Base-by-base conservation (phyloP, 2,888 invertebrate genomes). In the Xestobium rufovillosum region DNA sequence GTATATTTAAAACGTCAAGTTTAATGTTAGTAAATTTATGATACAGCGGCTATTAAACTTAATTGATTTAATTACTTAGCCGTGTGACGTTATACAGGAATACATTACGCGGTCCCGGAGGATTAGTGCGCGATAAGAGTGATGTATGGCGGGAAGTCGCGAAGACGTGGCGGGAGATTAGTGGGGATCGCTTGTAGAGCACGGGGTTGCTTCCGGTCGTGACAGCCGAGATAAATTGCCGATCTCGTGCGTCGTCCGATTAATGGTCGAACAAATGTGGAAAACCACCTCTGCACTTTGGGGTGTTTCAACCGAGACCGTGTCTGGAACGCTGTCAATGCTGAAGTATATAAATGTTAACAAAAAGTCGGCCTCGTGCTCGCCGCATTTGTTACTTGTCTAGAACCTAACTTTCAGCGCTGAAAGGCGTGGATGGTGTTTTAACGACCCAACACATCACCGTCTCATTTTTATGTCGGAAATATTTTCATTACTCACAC, bases 231-330 rank as follows among this genome's bases (percentile, higher is more conserved):
- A 60, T 65, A 65, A 65, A 64, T 64, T 63, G 64, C 61, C 61
- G 51, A 51, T 50, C 52, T 48, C 48, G 51, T 49, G 49, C 49
- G 49, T 48, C 52, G 50, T 48, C 52, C 61, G 63, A 65, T 64
- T 63, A 65, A 65, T 64, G 63, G 60, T 47, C 57, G 59, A 61
- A 60, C 64, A 65, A 65, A 64, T 65, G 63, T 60, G 61, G 60
- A 63, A 61, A 63, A 61, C 60, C 61, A 60, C 61, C 61, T 59
- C 59, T 58, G 58, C 58, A 59, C 59, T 61, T 57, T 58, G 41
- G 29, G 38, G 41, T 35, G 39, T 42, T 37, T 35, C 23, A 12
- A 30, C 11, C 27, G 26, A 39, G 30, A 28, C 28, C 27, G 15
- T 19, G 15, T 14, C 17, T 14, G 15, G 12, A 3, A n/a, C 30